Base-by-base conservation (phyloP, 2,113 vertebrate species). In the Carassius gibelio region DNA sequence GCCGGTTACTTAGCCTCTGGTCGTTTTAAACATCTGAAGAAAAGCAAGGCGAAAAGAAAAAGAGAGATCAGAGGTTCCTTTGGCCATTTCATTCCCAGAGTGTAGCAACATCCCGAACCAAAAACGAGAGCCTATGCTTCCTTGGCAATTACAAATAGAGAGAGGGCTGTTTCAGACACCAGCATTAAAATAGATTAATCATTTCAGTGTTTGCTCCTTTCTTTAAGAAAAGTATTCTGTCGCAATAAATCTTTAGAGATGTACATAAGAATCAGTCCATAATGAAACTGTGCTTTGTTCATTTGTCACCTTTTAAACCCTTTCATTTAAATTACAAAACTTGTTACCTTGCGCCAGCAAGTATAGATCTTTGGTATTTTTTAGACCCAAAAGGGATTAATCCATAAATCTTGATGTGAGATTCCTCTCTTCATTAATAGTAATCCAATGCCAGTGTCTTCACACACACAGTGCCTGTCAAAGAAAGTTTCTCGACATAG, bases 171-270 rank as follows among this genome's bases (percentile, higher is more conserved):
- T 93, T 93, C 92, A 96, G 97, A 98, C 97, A 95, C 96, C 95
- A 94, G 95, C 94, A 97, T 97, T 97, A 97, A 95, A 95, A 97
- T 96, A 97, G 96, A 98, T 99, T 99, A 96, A 98, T 99, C 97
- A 97, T 97, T 93, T 95, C 93, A 91, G 93, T 93, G 91, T 92
- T 92, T 92, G 92, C 81, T 69, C 86, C 90, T 90, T 88, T 92
- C 93, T 94, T 96, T 95, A 96, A 97, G 95, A 93, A 93, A 95
- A 94, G 94, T 93, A 95, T 96, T 96, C 96, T 97, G 95, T 95
- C 86, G 96, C 95, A 95, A 97, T 98, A 97, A 98, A 98, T 99
- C 97, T 98, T 97, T 94, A 97, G 96, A 96, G 97, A 96, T 97
- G 96, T 95, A 96, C 95, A 96, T 97, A 96, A 97, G 96, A 96